Base-by-base conservation (phyloP, 1,140 invertebrate species). In the Cotesia chilonis region DNA sequence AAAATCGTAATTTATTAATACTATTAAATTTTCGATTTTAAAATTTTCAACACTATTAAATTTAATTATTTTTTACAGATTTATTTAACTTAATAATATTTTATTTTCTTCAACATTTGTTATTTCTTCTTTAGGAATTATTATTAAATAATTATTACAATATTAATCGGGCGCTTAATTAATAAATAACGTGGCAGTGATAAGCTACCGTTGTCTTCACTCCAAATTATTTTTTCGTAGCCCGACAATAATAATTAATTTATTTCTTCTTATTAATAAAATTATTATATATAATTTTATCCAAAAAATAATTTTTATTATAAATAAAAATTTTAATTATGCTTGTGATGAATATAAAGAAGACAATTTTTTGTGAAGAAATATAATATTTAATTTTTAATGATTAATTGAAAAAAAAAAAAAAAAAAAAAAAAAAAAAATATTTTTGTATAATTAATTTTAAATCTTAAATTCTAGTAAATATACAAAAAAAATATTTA, bases 181-280 rank as follows among this genome's bases (percentile, higher is more conserved):
- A 47, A 65, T 67, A 66, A 54, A 70, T 54, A 70, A 75, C 63
- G 70, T 75, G 74, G 74, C 74, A 75, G 74, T 75, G 74, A 72
- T 67, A 66, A 64, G 74, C 70, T 75, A 54, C 64, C 28, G 51
- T 68, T 71, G 68, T 68, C 63, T 70, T 47, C 63, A n/a, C 66
- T 64, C 41, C 35, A 6, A 61, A 36, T 69, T 61, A 51, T 51
- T 61, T 65, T 14, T 54, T 55, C 57, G 41, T n/a, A 14, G 57
- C 52, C 20, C 37, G 54, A 67, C 3, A 17, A 59, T 38, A 35
- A 52, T 12, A 63, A 20, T 72, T 67, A 51, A 41, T 47, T 70
- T 47, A 60, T 70, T 57, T 17, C 47, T 60, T 60, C 60, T 12
- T 41, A 20, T 12, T 14, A 57, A 57, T 17, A 57, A 57, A 14